Evolutionary conservation across 2,888 invertebrate species (phyloP).

Genomic region (Masnerella sp.): DNA sequence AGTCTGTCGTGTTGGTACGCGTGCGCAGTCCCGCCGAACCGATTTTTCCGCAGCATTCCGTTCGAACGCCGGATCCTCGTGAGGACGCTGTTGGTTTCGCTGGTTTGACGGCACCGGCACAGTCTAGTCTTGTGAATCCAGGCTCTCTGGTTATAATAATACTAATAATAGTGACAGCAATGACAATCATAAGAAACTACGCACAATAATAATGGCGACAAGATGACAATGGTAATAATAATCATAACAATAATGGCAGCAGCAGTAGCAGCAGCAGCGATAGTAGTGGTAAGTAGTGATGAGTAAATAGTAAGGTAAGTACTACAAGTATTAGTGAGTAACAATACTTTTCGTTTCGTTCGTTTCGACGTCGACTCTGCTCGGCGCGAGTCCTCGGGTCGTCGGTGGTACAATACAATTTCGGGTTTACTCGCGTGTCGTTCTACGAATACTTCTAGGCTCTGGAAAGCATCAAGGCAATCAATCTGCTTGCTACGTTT

Average conservation of each 20-base stretch:
- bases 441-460: constrained; percentile 56
- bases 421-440: constrained; percentile 49
- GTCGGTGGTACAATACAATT: constrained; percentile 62
- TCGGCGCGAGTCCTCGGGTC: constrained; percentile 55
- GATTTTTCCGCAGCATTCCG: constrained; percentile 13
- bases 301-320: constrained; percentile 59
- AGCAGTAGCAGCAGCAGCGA: constrained; percentile 61
- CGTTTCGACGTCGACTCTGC: constrained; percentile 16
- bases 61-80: too few species aligned
- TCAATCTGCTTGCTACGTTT: constrained; percentile 59
- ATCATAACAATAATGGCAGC: constrained; percentile 61
- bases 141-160: constrained; percentile 61
- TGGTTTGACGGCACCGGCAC: constrained; percentile 40
- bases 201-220: constrained; percentile 64
- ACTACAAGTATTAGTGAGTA: constrained; percentile 62
- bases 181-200: constrained; percentile 63
- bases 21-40: constrained; percentile 30
- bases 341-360: constrained; percentile 54
- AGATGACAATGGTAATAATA: constrained; percentile 62
- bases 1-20: constrained; percentile 49
- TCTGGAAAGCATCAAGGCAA: constrained; percentile 61
- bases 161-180: constrained; percentile 62
- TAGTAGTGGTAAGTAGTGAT: constrained; percentile 59
- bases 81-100: not conserved
- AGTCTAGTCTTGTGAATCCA: constrained; percentile 61